Evolutionary conservation across 2,113 vertebrate species (phyloP).

Genomic region (Eira barbara): DNA sequence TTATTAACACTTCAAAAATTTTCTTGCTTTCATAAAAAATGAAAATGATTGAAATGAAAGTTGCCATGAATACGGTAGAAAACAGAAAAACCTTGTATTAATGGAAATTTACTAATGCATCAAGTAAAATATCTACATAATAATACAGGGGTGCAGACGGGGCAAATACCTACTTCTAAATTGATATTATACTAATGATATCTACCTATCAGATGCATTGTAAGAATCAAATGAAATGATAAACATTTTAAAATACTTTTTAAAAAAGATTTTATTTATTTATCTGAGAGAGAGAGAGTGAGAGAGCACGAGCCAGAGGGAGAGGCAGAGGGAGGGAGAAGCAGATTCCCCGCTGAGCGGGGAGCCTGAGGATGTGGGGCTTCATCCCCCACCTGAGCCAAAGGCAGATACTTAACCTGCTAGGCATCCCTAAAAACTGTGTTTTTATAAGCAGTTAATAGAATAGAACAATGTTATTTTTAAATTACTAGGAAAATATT

Average conservation of each 20-base stretch:
- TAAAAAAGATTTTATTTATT: neutral
- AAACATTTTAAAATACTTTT: neutral
- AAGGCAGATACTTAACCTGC: neutral
- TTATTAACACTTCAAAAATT: neutral
- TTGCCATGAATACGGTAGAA: neutral
- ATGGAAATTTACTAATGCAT: neutral
- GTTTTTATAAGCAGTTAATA: neutral
- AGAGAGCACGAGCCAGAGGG: neutral
- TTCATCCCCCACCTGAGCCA: neutral
- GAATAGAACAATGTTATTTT: neutral
- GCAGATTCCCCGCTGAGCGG: neutral
- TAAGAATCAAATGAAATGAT: neutral
- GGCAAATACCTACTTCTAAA: neutral
- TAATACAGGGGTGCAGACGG: neutral
- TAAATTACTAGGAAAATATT: neutral
- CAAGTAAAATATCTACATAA: neutral
- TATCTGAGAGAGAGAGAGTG: neutral
- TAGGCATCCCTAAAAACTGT: neutral
- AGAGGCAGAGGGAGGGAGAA: neutral
- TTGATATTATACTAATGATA: neutral
- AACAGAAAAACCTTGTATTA: neutral
- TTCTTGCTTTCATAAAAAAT: slow-evolving; percentile 3
- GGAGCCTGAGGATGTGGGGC: neutral
- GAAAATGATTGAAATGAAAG: neutral
- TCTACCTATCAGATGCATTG: neutral